These are phyloP conservation scores for Aphis gossypii DNA, from an alignment of 1,140 invertebrate genomes.

Conservation along the genomic window DNA sequence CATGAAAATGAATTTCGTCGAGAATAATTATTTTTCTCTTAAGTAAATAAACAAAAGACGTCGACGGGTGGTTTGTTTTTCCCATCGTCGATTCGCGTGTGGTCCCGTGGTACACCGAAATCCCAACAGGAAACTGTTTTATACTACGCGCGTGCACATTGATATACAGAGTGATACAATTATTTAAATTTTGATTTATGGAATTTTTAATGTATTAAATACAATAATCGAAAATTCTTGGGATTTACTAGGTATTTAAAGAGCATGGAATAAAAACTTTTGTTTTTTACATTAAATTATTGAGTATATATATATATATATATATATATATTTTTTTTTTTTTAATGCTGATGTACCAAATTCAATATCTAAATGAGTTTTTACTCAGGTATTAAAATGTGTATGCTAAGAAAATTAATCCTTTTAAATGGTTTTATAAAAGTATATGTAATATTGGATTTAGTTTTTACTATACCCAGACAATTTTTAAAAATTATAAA, in stretches of 20 bases:
- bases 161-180: not conserved
- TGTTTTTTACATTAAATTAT: not conserved
- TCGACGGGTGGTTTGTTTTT: not conserved
- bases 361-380: not conserved
- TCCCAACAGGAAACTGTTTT: not conserved
- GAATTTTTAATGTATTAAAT: not conserved
- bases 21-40: not conserved
- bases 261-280: fast-evolving
- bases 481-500: too few species aligned
- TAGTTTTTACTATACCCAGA: too few species aligned
- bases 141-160: not conserved
- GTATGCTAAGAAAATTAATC: too few species aligned
- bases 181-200: not conserved
- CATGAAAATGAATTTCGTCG: not conserved
- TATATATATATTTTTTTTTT: not conserved
- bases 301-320: not conserved
- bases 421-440: too few species aligned
- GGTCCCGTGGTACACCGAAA: not conserved
- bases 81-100: not conserved
- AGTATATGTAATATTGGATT: too few species aligned
- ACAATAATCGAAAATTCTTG: too few species aligned
- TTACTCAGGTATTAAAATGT: too few species aligned
- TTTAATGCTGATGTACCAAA: not conserved
- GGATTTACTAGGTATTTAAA: too few species aligned
- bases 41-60: constrained; percentile 2